Evolutionary conservation across 2,113 vertebrate species (phyloP).

Genomic region (Chrysochloris asiatica): DNA sequence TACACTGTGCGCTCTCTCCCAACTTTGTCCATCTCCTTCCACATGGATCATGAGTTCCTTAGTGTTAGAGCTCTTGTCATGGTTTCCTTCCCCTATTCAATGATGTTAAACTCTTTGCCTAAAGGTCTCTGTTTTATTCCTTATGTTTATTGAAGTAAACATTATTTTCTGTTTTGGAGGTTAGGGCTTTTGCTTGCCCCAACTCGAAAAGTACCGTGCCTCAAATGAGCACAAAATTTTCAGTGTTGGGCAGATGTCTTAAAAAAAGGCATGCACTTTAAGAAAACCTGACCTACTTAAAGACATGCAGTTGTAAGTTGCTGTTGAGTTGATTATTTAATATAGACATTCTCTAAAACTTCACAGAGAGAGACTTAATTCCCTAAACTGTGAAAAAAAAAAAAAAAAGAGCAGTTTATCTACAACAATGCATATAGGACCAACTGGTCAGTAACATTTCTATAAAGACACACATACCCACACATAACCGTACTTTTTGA

Average conservation of each 20-base stretch:
- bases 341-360: background rate
- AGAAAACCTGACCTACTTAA: background rate
- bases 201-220: background rate
- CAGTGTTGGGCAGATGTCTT: background rate
- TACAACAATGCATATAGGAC: background rate
- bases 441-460: background rate
- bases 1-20: fast-evolving
- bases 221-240: background rate
- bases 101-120: background rate
- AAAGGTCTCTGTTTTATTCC: background rate
- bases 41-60: background rate
- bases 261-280: background rate
- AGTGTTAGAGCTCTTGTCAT: background rate
- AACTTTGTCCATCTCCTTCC: background rate
- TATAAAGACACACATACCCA: too few species aligned
- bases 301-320: background rate
- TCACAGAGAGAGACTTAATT: background rate
- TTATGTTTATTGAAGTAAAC: background rate
- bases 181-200: background rate
- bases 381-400: background rate
- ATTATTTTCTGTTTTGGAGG: background rate
- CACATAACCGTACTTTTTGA: too few species aligned
- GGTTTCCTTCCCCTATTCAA: background rate
- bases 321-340: background rate
- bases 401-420: too few species aligned